Base-by-base conservation (phyloP, 2,888 invertebrate species). In the Campoplex nolae region DNA sequence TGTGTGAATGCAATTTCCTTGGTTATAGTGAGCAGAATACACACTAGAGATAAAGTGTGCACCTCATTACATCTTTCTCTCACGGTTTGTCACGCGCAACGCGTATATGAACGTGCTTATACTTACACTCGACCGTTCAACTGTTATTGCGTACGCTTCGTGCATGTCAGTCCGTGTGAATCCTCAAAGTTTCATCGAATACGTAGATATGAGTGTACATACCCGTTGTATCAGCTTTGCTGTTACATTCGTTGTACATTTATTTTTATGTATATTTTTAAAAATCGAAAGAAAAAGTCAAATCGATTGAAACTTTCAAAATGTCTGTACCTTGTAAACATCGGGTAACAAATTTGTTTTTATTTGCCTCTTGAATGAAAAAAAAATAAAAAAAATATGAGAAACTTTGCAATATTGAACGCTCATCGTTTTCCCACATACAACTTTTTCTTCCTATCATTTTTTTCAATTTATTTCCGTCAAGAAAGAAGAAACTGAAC, bases 1-100 rank as follows among this genome's bases (percentile, higher is more conserved):
- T 16, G 18, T 48, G 67, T 42, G 28, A 45, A 54, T 68, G 74
- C 58, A 51, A 80, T 80, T 68, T 54, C 58, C 23, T 54, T 76
- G 70, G 83, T 74, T 80, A 78, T n/a, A 83, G 28, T 48, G 81
- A 56, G 68, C 58, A 56, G 67, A 77, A 81, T 62, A 75, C 78
- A 78, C 68, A 23, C 48, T 56, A 58, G 62, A 70, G 42, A 77
- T 56, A 35, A 56, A 74, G 54, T 78, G 71, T 42, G 81, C 84
- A 73, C 54, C 45, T 84, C 88, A 84, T 88, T 88, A 87, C 80
- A 80, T 88, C 88, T 89, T 87, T 89, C 88, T 88, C 88, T 88
- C 87, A 73, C 87, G 87, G 85, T 88, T 89, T 87, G 88, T 89
- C 88, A 82, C 86, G 84, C 79, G 83, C 86, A 67, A 80, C 74